These are phyloP conservation scores for Montipora efflorescens DNA, from an alignment of 64 coral and sea anemone genomes.

Conservation along the genomic window DNA sequence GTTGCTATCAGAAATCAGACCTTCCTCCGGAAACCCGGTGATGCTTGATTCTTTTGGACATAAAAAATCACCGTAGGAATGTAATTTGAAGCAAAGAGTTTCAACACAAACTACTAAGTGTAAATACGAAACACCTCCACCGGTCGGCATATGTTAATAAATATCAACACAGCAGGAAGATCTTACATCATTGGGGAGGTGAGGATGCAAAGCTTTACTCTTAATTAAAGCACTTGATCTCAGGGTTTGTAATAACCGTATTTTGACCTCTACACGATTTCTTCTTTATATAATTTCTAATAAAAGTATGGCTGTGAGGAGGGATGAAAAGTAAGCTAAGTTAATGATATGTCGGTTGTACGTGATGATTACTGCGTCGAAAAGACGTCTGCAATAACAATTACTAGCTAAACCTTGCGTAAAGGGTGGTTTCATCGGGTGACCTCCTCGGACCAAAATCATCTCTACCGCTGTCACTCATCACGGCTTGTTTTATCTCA, in stretches of 20 bases:
- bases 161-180: not conserved
- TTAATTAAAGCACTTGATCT: too few species aligned
- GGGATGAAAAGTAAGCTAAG: not conserved
- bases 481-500: slow-evolving; percentile 16
- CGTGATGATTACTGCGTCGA: not conserved
- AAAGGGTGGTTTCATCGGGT: not conserved
- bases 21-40: too few species aligned
- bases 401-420: not conserved
- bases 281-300: too few species aligned
- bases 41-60: too few species aligned
- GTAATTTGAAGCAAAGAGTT: not conserved
- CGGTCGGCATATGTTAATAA: not conserved
- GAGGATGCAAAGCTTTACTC: too few species aligned
- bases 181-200: not conserved
- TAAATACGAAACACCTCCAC: not conserved
- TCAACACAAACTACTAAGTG: not conserved
- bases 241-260: too few species aligned
- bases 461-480: slow-evolving; percentile 21
- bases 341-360: not conserved
- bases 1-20: too few species aligned
- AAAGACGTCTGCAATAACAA: not conserved
- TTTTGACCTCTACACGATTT: too few species aligned
- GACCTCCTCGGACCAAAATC: not conserved
- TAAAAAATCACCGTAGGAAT: too few species aligned
- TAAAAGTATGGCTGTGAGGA: not conserved